Conservation (phyloP, 2,113 vertebrate species). For the western clawed frog (Xenopus tropicalis) region UCB_Xtro_10.0 CM004450.2:4418501-4419000, state of each 20-base stretch:
- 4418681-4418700: slow-evolving; percentile 96
- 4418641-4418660: neutral
- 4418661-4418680: neutral
- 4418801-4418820: slow-evolving; percentile 96
- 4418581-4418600: neutral
- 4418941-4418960: too few species aligned
- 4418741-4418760: slow-evolving; percentile 99
- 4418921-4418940: too few species aligned
- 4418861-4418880: too few species aligned
- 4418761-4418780: slow-evolving; percentile 94
- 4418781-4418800: slow-evolving; percentile 96
- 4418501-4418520: too few species aligned
- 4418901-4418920: accelerated
- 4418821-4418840: slow-evolving; percentile 89
- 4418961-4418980: neutral
- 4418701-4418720: slow-evolving; percentile 95
- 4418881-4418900: neutral
- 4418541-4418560: neutral
- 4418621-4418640: neutral
- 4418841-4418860: slow-evolving; percentile 79
- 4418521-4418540: too few species aligned
- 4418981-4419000: slow-evolving; percentile 61
- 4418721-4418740: slow-evolving; percentile 93
- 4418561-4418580: neutral
- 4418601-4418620: neutral